A percentile compares a stretch with the other conserved stretches of the same genome.
Evolutionary conservation across 2,113 vertebrate genomes (phyloP).

Genomic region (Petroica traversi): DNA sequence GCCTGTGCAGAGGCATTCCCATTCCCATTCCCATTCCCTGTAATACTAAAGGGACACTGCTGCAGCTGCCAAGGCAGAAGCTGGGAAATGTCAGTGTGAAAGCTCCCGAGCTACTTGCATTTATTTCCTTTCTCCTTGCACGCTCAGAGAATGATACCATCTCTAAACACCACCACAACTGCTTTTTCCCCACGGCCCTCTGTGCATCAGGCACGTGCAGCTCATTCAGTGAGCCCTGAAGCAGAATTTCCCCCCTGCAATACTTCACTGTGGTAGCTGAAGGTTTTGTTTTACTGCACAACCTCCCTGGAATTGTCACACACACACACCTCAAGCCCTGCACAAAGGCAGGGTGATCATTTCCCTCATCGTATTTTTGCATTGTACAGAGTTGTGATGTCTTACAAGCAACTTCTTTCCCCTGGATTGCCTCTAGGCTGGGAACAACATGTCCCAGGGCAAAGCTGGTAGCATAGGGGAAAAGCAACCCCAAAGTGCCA

Average conservation of each 20-base stretch:
- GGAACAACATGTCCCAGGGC: neutral
- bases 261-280: neutral
- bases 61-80: neutral
- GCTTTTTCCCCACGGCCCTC: neutral
- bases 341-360: neutral
- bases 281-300: neutral
- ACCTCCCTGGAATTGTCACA: neutral
- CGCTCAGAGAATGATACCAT: neutral
- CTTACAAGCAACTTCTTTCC: neutral
- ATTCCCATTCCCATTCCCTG: too few species aligned
- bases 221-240: neutral
- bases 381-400: neutral
- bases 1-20: too few species aligned
- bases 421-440: neutral
- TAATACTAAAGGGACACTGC: neutral
- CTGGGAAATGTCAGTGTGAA: accelerated
- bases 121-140: neutral
- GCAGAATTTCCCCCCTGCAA: neutral
- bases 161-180: neutral
- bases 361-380: neutral
- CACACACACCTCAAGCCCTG: neutral
- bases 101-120: neutral
- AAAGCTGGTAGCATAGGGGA: neutral
- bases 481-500: neutral
- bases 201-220: accelerated